These are phyloP conservation scores for Sciurus carolinensis DNA, from an alignment of 2,797 vertebrate species.

Conservation along the genomic window DNA sequence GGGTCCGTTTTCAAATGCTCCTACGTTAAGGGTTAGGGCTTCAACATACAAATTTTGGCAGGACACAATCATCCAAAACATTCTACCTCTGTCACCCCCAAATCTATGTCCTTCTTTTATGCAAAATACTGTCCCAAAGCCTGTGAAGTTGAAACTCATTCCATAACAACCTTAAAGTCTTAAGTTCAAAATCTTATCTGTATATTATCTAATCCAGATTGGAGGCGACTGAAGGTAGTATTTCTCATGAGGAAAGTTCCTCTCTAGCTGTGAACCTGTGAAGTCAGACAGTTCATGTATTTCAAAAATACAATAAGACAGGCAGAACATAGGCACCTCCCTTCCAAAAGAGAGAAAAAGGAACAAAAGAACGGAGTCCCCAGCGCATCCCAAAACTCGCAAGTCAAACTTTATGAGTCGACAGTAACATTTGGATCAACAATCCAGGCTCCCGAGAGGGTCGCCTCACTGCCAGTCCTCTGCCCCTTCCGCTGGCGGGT, in stretches of 20 bases:
- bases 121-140: neutral
- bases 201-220: neutral
- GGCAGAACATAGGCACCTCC: neutral
- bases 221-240: too few species aligned
- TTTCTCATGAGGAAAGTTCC: neutral
- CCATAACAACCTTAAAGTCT: neutral
- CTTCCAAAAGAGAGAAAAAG: neutral
- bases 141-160: neutral
- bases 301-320: neutral
- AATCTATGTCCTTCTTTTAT: neutral
- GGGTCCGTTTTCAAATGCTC: neutral
- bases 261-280: neutral
- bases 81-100: neutral
- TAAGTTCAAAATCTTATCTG: neutral
- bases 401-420: neutral
- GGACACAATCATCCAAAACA: neutral
- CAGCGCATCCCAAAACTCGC: neutral
- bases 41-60: neutral
- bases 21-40: neutral
- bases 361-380: neutral
- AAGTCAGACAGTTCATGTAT: neutral
- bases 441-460: fast-evolving
- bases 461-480: neutral
- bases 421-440: neutral
- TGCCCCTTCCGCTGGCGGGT: neutral